Percentiles rank a stretch among this genome's conserved stretches.
These are phyloP conservation scores for Dinomys branickii DNA, from an alignment of 2,113 vertebrate genomes.

Conservation along the genomic window DNA sequence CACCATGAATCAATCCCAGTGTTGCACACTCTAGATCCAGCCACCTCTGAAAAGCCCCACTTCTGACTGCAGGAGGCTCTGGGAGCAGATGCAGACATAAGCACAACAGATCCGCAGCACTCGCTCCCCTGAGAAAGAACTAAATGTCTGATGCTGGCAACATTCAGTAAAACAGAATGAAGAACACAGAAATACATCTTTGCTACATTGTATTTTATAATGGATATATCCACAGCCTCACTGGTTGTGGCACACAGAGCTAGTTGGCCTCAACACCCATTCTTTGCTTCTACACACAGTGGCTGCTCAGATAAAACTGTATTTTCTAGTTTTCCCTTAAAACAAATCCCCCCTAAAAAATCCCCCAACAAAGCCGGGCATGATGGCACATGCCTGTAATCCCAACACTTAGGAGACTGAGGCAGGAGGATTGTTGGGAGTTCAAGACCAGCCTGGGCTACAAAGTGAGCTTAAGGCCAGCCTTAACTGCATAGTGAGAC, in stretches of 20 bases:
- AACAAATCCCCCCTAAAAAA: not conserved
- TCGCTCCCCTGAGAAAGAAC: not conserved
- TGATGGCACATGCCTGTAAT: no score
- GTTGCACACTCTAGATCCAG: not conserved
- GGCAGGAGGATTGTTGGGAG: no score
- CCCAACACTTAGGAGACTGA: no score
- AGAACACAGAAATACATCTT: not conserved
- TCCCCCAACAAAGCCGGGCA: slow-evolving; percentile 22
- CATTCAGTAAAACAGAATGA: not conserved
- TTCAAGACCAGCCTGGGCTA: no score
- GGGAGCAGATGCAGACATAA: not conserved
- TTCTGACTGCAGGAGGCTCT: not conserved
- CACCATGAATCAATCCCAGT: not conserved
- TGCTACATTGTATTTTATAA: not conserved
- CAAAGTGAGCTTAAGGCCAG: no score
- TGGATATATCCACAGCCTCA: not conserved
- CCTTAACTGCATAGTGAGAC: no score
- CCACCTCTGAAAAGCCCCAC: not conserved
- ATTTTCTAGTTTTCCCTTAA: not conserved
- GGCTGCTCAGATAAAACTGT: not conserved
- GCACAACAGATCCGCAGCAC: not conserved
- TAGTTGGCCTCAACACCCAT: not conserved
- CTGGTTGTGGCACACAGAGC: not conserved
- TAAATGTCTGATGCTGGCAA: not conserved
- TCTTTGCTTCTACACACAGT: not conserved